These are phyloP conservation scores for Artibeus lituratus DNA, from an alignment of 2,797 vertebrate genomes.

Conservation along the genomic window DNA sequence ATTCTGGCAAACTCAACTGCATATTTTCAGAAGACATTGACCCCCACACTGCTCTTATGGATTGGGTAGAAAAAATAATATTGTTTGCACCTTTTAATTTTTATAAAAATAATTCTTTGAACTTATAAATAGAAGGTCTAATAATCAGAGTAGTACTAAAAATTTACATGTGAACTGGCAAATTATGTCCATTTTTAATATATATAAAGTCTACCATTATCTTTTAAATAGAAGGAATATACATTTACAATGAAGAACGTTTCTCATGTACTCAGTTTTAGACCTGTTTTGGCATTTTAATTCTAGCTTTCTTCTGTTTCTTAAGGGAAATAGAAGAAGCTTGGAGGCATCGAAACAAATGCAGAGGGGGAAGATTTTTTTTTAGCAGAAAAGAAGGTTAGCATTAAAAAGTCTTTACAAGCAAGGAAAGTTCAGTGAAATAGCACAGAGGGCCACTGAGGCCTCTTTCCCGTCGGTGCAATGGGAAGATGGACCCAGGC, in stretches of 20 bases:
- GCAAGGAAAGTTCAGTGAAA: background rate
- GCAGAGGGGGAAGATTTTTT: background rate
- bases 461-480: background rate
- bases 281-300: background rate
- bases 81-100: background rate
- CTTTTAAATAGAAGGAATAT: background rate
- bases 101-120: constrained; percentile 32
- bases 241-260: background rate
- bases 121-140: background rate
- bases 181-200: background rate
- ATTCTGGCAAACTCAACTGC: background rate
- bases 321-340: constrained; percentile 6
- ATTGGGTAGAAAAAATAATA: background rate
- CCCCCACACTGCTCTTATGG: background rate
- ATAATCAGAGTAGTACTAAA: background rate
- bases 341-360: background rate
- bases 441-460: background rate
- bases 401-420: background rate
- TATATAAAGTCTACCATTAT: background rate
- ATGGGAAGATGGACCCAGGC: background rate
- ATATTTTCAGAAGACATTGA: constrained; percentile 31
- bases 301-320: background rate
- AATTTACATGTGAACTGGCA: background rate
- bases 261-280: background rate
- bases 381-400: background rate